Base-by-base conservation (phyloP, 2,888 invertebrate species). In the Volucella inflata region DNA sequence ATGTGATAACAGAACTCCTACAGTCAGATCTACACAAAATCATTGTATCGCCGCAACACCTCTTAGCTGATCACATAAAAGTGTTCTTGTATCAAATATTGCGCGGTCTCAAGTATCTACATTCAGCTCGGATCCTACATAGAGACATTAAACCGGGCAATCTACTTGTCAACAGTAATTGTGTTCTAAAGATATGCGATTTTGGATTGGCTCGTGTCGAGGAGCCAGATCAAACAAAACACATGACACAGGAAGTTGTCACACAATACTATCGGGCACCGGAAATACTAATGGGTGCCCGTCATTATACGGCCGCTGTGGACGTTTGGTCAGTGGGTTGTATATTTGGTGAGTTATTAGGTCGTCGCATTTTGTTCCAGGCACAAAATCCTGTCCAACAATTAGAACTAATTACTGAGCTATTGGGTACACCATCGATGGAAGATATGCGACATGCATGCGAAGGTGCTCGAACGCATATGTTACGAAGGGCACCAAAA, bases 11-110 rank as follows among this genome's bases (percentile, higher is more conserved):
- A 89, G 99, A 99, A 94, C 95, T 99, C 90, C 96, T 99, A 93
- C 99, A 99, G 94, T 99, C 98, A 93, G 99, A 99, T 95, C 95
- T 99, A 90, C 99, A 99, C 94, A 99, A 99, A 95, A 99, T 99
- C 93, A 99, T 99, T 93, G 99, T 99, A 90, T 99, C 99, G 89
- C 98, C 99, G 88, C 99, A 99, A 93, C 98, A 98, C 91, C 96
- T 99, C 89, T 98, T 99, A 90, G 96, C 98, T 89, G 99, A 99
- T 94, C 99, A 99, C 95, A 98, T 99, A 94, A 99, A 99, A 96
- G 99, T 99, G 93, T 99, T 99, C 95, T 97, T 99, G 90, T 99
- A 99, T 94, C 99, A 99, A 94, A 99, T 99, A 93, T 95, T 99
- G 90, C 95, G 99, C 94, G 99, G 99, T 96, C 94, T 99, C 90